phyloP scores from a whole-genome alignment of 2,797 vertebrate species.

The Alcedo quadribrachys region DNA sequence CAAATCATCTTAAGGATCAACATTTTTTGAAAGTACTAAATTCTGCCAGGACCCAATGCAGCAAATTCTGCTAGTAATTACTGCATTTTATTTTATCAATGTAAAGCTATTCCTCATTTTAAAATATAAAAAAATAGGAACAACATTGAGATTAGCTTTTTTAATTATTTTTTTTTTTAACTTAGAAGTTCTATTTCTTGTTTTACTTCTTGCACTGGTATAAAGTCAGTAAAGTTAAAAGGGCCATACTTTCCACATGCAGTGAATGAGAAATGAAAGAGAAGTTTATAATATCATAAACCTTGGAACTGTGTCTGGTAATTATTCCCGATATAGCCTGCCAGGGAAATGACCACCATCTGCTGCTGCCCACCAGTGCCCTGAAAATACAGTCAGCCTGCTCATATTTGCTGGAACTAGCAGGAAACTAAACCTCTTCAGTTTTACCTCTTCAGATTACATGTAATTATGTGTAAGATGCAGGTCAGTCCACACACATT shows the following conservation, averaged over 20 bases:
- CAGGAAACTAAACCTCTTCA: conserved; percentile 17
- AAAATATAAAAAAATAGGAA: neutral
- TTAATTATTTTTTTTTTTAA: neutral
- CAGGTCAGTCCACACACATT: neutral
- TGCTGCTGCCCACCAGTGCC: conserved; percentile 52
- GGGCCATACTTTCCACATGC: neutral
- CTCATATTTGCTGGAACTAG: neutral
- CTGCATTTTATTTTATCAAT: neutral
- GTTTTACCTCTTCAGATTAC: conserved; percentile 14
- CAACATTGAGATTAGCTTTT: neutral
- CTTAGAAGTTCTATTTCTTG: conserved; percentile 15
- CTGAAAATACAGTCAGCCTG: conserved; percentile 22
- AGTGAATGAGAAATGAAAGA: conserved; percentile 55
- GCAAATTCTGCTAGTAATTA: neutral
- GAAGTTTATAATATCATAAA: conserved; percentile 61
- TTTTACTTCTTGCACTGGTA: neutral
- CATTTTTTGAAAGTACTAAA: neutral
- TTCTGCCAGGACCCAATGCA: neutral
- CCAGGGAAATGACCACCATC: conserved; percentile 69
- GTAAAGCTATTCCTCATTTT: neutral
- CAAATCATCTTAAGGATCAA: neutral
- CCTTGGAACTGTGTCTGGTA: conserved; percentile 50
- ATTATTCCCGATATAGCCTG: conserved; percentile 26
- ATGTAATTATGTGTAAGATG: neutral
- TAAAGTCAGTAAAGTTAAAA: conserved; percentile 52